Percentiles rank a stretch among this genome's conserved stretches.
Conservation (phyloP, 2,888 invertebrate genomes). For the Lochmaea crataegi region DNA sequence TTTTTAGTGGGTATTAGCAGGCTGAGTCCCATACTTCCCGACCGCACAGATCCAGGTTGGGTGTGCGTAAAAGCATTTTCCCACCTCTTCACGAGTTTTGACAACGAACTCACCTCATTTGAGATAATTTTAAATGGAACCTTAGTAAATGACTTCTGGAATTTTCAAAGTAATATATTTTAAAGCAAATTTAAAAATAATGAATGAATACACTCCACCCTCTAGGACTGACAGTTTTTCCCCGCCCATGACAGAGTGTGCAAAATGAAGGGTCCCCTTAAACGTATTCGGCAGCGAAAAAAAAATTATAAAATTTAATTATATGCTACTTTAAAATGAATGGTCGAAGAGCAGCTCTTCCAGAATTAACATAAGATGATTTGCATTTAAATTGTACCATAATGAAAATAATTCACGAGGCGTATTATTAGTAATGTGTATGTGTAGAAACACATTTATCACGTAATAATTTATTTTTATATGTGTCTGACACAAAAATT, state of each 20-base stretch:
- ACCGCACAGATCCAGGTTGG: too few species aligned
- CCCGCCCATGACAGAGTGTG: slow-evolving; percentile 6
- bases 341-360: slow-evolving; percentile 67
- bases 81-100: too few species aligned
- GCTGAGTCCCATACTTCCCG: too few species aligned
- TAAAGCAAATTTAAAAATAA: too few species aligned
- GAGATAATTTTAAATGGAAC: too few species aligned
- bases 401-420: slow-evolving; percentile 65
- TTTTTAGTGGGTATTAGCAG: too few species aligned
- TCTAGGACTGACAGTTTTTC: not conserved
- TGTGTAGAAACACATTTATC: slow-evolving; percentile 60
- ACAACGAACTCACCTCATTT: too few species aligned
- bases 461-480: slow-evolving; percentile 58
- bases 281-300: slow-evolving; percentile 62
- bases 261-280: slow-evolving; percentile 51
- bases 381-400: slow-evolving; percentile 67
- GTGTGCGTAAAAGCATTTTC: too few species aligned
- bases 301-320: slow-evolving; percentile 72
- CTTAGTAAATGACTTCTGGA: too few species aligned
- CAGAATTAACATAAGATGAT: slow-evolving; percentile 66
- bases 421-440: slow-evolving; percentile 63
- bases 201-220: not conserved
- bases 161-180: too few species aligned
- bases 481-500: slow-evolving; percentile 44
- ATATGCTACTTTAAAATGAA: slow-evolving; percentile 77